A percentile compares a stretch with the other conserved stretches of the same genome.
Conservation (phyloP, 2,888 invertebrate genomes). For the Micropterix aruncella region DNA sequence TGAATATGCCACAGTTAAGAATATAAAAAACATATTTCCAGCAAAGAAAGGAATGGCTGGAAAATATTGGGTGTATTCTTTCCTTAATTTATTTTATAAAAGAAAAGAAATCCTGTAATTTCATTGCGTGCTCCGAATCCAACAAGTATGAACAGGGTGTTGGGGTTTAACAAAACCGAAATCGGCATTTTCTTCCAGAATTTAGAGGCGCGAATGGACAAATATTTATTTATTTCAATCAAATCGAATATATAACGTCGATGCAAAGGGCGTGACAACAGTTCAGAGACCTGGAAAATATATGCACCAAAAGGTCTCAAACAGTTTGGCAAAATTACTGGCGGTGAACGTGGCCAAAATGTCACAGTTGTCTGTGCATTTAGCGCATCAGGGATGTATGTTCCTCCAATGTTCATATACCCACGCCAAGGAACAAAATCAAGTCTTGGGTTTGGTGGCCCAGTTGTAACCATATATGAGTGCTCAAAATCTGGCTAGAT, state of each 20-base stretch:
- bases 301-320: too few species aligned
- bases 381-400: not conserved
- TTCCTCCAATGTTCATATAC: not conserved
- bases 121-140: not conserved
- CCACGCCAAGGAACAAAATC: not conserved
- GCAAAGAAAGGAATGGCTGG: not conserved
- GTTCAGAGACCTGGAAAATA: not conserved
- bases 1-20: not conserved
- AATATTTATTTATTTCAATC: not conserved
- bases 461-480: slow-evolving; percentile 1
- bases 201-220: not conserved
- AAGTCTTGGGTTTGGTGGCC: not conserved
- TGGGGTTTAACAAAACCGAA: not conserved
- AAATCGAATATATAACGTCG: not conserved
- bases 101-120: not conserved
- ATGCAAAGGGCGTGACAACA: not conserved
- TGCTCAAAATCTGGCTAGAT: slow-evolving; percentile 9
- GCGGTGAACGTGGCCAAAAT: slow-evolving; percentile 1
- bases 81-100: too few species aligned
- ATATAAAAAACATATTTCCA: not conserved
- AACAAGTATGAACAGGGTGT: too few species aligned
- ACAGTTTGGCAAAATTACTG: not conserved
- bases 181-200: not conserved
- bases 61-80: not conserved
- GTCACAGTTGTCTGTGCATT: slow-evolving; percentile 1